A percentile compares a stretch with the other conserved stretches of the same genome.
These are phyloP conservation scores for Argya squamiceps DNA, from an alignment of 2,797 vertebrate species.

Conservation along the genomic window DNA sequence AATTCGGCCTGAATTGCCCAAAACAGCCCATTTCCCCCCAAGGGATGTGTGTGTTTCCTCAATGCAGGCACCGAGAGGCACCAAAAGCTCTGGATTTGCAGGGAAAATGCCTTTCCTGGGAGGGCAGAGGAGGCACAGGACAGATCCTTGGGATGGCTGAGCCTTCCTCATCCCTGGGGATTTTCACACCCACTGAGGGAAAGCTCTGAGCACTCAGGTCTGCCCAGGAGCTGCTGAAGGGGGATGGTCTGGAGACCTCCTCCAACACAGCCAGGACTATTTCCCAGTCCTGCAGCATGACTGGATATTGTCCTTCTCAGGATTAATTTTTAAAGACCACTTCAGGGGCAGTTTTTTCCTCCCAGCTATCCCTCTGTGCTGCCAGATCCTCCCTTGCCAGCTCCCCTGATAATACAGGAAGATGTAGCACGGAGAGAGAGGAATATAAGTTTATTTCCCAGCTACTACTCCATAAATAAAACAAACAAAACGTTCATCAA, in stretches of 20 bases:
- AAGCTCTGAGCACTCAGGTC: background rate
- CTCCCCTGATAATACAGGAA: background rate
- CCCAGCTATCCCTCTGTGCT: background rate
- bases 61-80: background rate
- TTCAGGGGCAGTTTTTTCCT: background rate
- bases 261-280: background rate
- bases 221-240: background rate
- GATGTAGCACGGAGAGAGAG: background rate
- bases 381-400: background rate
- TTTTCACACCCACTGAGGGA: background rate
- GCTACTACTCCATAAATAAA: background rate
- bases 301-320: background rate
- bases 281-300: background rate
- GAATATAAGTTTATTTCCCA: background rate
- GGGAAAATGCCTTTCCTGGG: background rate
- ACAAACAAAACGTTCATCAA: background rate
- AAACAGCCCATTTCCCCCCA: background rate
- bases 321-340: background rate
- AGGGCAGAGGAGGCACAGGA: background rate
- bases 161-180: background rate
- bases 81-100: background rate
- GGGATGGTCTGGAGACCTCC: background rate
- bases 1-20: background rate
- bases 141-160: accelerated
- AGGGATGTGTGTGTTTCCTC: background rate